These are phyloP conservation scores for Cephalotes varians DNA, from an alignment of 2,888 invertebrate genomes.

Conservation along the genomic window DNA sequence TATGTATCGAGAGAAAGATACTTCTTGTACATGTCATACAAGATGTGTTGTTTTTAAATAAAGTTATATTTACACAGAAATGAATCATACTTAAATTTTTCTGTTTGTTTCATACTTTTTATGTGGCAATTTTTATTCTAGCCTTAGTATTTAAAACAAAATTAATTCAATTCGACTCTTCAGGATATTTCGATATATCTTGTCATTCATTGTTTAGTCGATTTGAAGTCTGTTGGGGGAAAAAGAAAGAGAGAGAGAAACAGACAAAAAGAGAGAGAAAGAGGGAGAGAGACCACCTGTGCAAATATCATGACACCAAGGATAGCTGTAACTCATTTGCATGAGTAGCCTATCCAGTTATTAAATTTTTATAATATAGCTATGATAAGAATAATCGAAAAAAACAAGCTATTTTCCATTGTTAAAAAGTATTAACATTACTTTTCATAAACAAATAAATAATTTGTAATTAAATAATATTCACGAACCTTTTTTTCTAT, in stretches of 20 bases:
- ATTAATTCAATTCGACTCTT: neutral
- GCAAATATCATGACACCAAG: slow-evolving; percentile 2
- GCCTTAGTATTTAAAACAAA: neutral
- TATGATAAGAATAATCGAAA: neutral
- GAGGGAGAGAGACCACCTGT: neutral
- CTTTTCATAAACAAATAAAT: neutral
- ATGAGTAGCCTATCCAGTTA: neutral
- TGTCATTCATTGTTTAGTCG: neutral
- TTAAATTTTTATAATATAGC: neutral
- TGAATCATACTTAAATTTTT: neutral
- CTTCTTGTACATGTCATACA: neutral
- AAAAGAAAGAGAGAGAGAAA: neutral
- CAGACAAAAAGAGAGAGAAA: neutral
- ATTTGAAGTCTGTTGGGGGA: neutral
- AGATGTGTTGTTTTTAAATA: neutral
- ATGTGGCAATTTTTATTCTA: neutral
- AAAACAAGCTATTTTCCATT: neutral
- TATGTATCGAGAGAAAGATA: neutral
- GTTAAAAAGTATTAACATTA: neutral
- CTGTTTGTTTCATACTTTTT: neutral
- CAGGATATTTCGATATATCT: neutral
- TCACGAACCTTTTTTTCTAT: neutral
- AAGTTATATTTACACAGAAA: neutral
- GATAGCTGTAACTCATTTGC: neutral
- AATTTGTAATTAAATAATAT: neutral